phyloP scores from a whole-genome alignment of 2,888 invertebrate species.

The Neria commutata region DNA sequence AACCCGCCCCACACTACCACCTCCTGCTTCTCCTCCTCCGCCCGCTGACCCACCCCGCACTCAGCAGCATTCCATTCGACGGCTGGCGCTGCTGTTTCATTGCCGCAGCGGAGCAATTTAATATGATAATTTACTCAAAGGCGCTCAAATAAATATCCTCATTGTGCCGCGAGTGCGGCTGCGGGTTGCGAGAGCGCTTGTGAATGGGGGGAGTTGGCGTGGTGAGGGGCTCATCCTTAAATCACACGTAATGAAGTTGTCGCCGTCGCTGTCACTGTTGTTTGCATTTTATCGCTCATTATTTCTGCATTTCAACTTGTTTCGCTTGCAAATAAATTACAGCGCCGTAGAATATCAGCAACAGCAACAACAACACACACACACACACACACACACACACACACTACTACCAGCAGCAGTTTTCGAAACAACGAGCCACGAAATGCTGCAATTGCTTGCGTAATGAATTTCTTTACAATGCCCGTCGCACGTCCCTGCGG shows the following conservation, averaged over 20 bases:
- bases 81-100: conserved; percentile 4
- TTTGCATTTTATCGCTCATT: conserved; percentile 31
- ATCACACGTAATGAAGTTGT: conserved; percentile 59
- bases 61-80: background rate
- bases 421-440: background rate
- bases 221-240: conserved; percentile 31
- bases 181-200: background rate
- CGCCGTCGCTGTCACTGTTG: conserved; percentile 27
- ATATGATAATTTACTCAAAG: conserved; percentile 58
- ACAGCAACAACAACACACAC: conserved; percentile 3
- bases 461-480: conserved; percentile 20
- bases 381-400: conserved; percentile 2
- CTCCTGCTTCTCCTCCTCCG: background rate
- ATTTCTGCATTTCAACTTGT: conserved; percentile 26
- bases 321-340: conserved; percentile 11
- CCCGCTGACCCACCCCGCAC: background rate
- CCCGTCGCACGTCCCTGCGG: conserved; percentile 8
- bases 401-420: background rate
- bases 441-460: conserved; percentile 14
- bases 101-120: conserved; percentile 46
- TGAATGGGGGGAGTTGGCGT: background rate
- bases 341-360: conserved; percentile 11
- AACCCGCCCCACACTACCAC: background rate
- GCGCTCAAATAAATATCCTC: conserved; percentile 53
- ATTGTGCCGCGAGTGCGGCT: background rate